phyloP scores from a whole-genome alignment of 1,140 invertebrate species.

The Zaprionus vittiger region DNA sequence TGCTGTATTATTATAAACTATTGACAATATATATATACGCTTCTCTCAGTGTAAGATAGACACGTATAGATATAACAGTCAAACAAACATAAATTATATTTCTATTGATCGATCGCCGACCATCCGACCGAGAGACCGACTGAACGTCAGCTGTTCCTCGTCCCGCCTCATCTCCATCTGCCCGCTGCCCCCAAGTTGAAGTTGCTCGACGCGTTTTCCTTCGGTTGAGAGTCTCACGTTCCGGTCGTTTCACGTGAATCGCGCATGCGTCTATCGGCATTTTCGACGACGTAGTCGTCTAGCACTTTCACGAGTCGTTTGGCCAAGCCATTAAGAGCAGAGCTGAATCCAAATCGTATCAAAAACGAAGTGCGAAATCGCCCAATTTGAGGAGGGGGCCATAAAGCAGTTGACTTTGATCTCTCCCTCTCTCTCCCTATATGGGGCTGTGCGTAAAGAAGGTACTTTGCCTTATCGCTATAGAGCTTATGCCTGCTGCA shows the following conservation, averaged over 20 bases:
- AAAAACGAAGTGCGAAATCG: neutral
- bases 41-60: conserved; percentile 26
- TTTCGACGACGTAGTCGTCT: conserved; percentile 26
- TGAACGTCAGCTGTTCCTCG: conserved; percentile 13
- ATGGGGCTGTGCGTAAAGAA: conserved; percentile 1
- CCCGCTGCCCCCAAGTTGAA: neutral
- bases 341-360: conserved; percentile 2
- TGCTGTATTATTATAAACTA: too few species aligned
- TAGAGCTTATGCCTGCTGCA: neutral
- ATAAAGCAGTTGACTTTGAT: conserved; percentile 38
- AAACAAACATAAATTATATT: conserved; percentile 65
- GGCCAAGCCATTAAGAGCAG: conserved; percentile 12
- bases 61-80: conserved; percentile 46
- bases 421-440: conserved; percentile 4
- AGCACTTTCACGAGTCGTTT: conserved; percentile 59
- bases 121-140: neutral
- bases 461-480: neutral
- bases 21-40: neutral
- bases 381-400: neutral
- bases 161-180: neutral
- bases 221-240: neutral
- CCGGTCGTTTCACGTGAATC: conserved; percentile 67
- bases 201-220: neutral
- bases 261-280: conserved; percentile 61
- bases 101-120: conserved; percentile 58